Conservation (phyloP, 2,113 vertebrate genomes). For the Leptobrachium leishanense region DNA sequence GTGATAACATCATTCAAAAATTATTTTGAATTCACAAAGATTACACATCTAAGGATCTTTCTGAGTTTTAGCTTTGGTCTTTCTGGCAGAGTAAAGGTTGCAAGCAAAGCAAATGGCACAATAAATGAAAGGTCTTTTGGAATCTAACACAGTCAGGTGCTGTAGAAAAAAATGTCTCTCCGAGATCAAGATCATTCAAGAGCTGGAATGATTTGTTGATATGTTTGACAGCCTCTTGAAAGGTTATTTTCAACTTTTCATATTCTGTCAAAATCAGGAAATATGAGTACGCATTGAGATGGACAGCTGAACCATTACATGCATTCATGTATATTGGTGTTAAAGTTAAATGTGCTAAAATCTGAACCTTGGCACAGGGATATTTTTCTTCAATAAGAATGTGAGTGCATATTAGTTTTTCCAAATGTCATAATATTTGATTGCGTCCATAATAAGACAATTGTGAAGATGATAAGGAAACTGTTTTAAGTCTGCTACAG, state of each 20-base stretch:
- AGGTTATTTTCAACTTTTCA: slow-evolving; percentile 39
- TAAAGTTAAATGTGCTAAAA: neutral
- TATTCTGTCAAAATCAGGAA: slow-evolving; percentile 30
- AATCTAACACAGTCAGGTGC: slow-evolving; percentile 28
- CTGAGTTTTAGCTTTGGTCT: slow-evolving; percentile 1
- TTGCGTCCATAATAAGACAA: too few relatives aligned
- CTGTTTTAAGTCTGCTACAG: too few relatives aligned
- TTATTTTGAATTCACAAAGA: too few relatives aligned
- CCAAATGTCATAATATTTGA: too few relatives aligned
- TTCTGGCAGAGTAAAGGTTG: slow-evolving; percentile 23
- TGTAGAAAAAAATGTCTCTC: slow-evolving; percentile 36
- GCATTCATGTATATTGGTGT: neutral
- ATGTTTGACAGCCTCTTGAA: slow-evolving; percentile 47
- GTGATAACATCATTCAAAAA: too few relatives aligned
- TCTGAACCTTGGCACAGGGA: neutral
- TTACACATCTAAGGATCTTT: neutral
- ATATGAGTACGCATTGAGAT: slow-evolving; percentile 5
- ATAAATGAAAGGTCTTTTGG: slow-evolving; percentile 23
- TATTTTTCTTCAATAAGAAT: too few relatives aligned
- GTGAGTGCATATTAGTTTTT: too few relatives aligned
- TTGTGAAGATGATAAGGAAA: too few relatives aligned
- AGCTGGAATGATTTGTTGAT: slow-evolving; percentile 42
- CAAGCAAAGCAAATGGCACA: slow-evolving; percentile 23
- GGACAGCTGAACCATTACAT: slow-evolving; percentile 23
- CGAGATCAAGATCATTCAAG: slow-evolving; percentile 40